Base-by-base conservation (phyloP, 2,888 invertebrate genomes). In the Allacma fusca region DNA sequence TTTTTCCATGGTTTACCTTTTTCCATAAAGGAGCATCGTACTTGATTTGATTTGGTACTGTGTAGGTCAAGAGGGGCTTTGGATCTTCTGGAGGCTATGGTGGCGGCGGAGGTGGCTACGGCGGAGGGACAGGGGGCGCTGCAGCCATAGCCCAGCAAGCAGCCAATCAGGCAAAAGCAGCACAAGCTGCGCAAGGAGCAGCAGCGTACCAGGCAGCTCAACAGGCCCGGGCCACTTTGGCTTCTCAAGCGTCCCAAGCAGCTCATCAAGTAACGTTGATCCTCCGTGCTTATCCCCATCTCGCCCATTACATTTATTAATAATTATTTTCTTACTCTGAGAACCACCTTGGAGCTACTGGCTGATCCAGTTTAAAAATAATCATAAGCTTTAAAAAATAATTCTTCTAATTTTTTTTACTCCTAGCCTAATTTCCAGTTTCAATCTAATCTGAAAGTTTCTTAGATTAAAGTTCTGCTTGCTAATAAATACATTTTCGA, bases 61-160 rank as follows among this genome's bases (percentile, higher is more conserved):
- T 34, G 19, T 34, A 57, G 29, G 19, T 57, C 24, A 76, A 76
- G 21, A 23, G 76, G 26, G 76, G 76, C 23, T 76, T 76, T 28
- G 76, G 75, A 9, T 26, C 29, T n/a, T 44, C 62, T 44, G 75
- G 75, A 4, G 76, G 75, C 12, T 43, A 59, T 23, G 44, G 57
- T 21, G 69, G 69, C n/a, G 69, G 69, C 9, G 68, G 75, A 12
- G 75, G 75, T 9, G 59, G 40, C 2, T 76, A 76, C 34, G 76
- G 76, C n/a, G 76, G 76, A 43, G 81, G 82, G 43, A 77, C 79
- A 28, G 81, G 81, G 44, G 83, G 82, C 12, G 83, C 83, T 19
- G 81, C 82, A 1, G 81, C 81, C 13, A 81, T 82, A 64, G 82
- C 82, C 44, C 83, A 83, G 77, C 83, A 82, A 77, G 83, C 83